A percentile compares a stretch with the other conserved stretches of the same genome.
phyloP scores from a whole-genome alignment of 1,140 invertebrate species.

The Spodoptera litura region DNA sequence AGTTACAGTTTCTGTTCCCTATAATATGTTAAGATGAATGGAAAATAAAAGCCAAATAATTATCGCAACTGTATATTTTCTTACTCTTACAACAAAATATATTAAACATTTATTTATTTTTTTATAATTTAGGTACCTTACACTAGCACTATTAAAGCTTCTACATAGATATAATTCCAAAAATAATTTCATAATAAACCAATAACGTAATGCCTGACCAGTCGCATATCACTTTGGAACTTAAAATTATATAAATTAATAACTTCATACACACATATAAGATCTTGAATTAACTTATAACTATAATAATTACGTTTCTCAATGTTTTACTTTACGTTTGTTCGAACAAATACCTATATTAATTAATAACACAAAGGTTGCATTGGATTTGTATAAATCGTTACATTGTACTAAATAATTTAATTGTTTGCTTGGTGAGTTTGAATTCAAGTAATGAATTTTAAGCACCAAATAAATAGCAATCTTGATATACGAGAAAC shows the following conservation, averaged over 20 bases:
- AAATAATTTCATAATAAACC: conserved; percentile 65
- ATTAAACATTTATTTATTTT: conserved; percentile 59
- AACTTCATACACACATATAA: conserved; percentile 13
- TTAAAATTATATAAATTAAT: conserved; percentile 29
- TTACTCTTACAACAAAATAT: conserved; percentile 74
- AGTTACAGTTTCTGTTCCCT: conserved; percentile 31
- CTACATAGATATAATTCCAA: conserved; percentile 66
- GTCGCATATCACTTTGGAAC: conserved; percentile 71
- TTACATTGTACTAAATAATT: conserved; percentile 28
- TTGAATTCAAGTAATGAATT: conserved; percentile 2
- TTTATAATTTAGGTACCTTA: conserved; percentile 67
- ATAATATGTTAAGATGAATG: neutral
- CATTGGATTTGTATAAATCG: conserved; percentile 24
- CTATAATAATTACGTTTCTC: conserved; percentile 23
- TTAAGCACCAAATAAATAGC: conserved; percentile 10
- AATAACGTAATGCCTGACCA: conserved; percentile 66
- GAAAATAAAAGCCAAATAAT: conserved; percentile 51
- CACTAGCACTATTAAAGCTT: conserved; percentile 69
- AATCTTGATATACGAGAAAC: no score
- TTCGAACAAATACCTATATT: conserved; percentile 7
- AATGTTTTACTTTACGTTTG: conserved; percentile 1
- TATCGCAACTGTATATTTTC: conserved; percentile 63
- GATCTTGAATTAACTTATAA: conserved; percentile 25
- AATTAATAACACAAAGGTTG: neutral
- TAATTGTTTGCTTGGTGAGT: neutral